Evolutionary conservation across 1,140 invertebrate species (phyloP), one percentile per base, ranked within the genome.

Genomic region (Tribolium castaneum): DNA sequence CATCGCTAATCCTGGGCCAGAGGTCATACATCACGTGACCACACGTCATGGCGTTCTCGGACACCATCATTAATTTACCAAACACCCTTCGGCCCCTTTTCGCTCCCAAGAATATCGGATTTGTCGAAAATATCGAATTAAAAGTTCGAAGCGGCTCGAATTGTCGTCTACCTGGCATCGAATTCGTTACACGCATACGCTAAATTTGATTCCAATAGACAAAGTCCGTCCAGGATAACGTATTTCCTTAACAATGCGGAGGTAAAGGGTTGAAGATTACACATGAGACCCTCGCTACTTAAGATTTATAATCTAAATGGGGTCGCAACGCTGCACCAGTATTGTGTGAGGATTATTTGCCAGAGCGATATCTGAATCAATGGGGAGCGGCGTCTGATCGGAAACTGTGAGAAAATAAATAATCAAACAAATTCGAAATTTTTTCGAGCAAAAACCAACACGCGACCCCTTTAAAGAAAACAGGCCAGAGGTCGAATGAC

Each of bases 1-100:
- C 83, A 84, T 84, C 83, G 82, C 80, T 84, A 84, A 84, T 84
- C 83, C 82, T 54, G 54, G 71, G 79, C 80, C 77, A 79, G 75
- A 76, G 81, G 82, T 83, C 83, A 83, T 84, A 82, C 79, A 83
- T 84, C 83, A 84, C 82, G 79, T 84, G 83, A 84, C 83, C 83
- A 81, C 83, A 81, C 76, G 82, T 81, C 80, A 79, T 77, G 80
- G 77, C 80, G 76, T 74, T 75, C 77, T 75, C 82, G 82, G 78
- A 80, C 78, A 78, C 79, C 78, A 81, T 84, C 80, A 83, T 84
- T 82, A 83, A 82, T 83, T 80, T 82, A 59, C 66, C 71, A 78
- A 78, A 70, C 70, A 76, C 49, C 54, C 59, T 12, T 70, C 13
- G 30, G 3, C 6, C 70, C 22, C 39, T 34, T 6, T 66, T 5